A percentile compares a stretch with the other conserved stretches of the same genome.
Conservation (phyloP, 1,140 invertebrate species). For the Plodia interpunctella region DNA sequence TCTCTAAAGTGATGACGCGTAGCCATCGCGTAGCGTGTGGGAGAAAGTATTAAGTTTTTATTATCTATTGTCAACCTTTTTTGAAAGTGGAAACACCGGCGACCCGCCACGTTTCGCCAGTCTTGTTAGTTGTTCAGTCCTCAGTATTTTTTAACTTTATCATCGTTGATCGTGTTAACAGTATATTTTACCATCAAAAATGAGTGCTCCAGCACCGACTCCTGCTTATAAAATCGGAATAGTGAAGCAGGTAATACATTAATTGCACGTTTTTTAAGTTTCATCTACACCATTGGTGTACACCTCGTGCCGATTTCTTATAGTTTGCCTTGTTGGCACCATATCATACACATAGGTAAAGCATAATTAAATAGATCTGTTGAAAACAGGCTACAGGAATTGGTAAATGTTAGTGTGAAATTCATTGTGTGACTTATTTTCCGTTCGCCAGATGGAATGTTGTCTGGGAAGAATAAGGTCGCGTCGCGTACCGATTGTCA, state of each 20-base stretch:
- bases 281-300: slow-evolving; percentile 20
- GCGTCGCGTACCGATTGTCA: background rate
- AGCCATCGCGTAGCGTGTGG: slow-evolving; percentile 7
- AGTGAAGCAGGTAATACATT: slow-evolving; percentile 67
- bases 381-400: background rate
- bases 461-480: slow-evolving; percentile 6
- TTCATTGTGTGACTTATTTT: background rate
- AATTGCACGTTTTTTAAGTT: slow-evolving; percentile 32
- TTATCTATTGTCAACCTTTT: slow-evolving; percentile 20
- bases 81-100: slow-evolving; percentile 50
- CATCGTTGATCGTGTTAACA: slow-evolving; percentile 35
- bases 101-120: slow-evolving; percentile 68
- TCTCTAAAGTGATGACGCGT: slow-evolving; percentile 10
- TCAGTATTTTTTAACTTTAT: slow-evolving; percentile 53
- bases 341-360: slow-evolving; percentile 13
- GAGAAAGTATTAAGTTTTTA: slow-evolving; percentile 14
- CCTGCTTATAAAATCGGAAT: slow-evolving; percentile 64
- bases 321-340: slow-evolving; percentile 68
- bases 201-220: slow-evolving; percentile 58
- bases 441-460: slow-evolving; percentile 3
- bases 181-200: slow-evolving; percentile 44
- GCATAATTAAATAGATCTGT: background rate
- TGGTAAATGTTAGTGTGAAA: background rate
- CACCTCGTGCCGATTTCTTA: slow-evolving; percentile 57
- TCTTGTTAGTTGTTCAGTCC: slow-evolving; percentile 49